Conservation (phyloP, 2,888 invertebrate genomes). For the Hylaea fasciaria region DNA sequence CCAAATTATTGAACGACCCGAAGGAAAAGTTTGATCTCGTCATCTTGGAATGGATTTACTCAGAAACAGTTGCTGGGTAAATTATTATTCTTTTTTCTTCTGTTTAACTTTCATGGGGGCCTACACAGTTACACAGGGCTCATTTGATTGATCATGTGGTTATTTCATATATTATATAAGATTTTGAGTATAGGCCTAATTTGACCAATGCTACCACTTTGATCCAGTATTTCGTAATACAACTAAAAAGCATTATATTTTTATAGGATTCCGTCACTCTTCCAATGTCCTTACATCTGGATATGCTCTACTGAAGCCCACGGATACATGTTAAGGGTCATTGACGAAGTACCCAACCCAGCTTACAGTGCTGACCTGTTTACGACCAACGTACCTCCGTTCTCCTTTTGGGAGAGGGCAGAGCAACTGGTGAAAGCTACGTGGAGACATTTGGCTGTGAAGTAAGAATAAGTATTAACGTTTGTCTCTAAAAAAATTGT, state of each 20-base stretch:
- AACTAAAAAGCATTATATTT: no score
- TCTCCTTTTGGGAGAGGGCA: background rate
- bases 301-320: background rate
- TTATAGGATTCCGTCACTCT: constrained; percentile 62
- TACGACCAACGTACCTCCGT: background rate
- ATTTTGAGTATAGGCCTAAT: no score
- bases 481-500: no score
- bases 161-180: no score
- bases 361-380: no score
- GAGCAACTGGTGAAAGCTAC: background rate
- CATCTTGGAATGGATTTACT: constrained; percentile 66
- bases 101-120: no score
- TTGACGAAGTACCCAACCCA: background rate
- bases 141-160: no score
- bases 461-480: no score
- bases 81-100: background rate
- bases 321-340: background rate
- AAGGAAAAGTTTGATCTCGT: constrained; percentile 63
- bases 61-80: constrained; percentile 51
- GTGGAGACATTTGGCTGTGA: background rate
- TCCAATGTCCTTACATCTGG: constrained; percentile 48
- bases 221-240: background rate
- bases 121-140: no score
- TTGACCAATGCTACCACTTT: no score
- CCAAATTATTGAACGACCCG: constrained; percentile 55